Conservation (phyloP, 1,140 invertebrate genomes). For the Drosophila pruinosa region DNA sequence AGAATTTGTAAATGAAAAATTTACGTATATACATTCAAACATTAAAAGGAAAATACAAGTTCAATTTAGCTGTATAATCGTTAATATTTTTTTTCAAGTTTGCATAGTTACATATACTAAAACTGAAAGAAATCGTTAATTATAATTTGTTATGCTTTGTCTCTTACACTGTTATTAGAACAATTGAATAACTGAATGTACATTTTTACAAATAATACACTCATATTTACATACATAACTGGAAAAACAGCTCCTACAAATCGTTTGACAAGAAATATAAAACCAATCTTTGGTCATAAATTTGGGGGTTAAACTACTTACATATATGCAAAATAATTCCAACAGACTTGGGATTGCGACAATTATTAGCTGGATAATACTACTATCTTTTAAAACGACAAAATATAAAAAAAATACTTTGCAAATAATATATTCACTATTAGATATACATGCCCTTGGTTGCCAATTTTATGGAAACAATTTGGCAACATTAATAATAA, state of each 20-base stretch:
- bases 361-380: constrained; percentile 9
- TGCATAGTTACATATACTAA: constrained; percentile 23
- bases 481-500: constrained; percentile 55
- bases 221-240: constrained; percentile 39
- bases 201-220: constrained; percentile 28
- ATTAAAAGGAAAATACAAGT: constrained; percentile 44
- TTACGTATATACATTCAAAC: constrained; percentile 1
- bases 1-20: constrained; percentile 21
- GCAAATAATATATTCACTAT: constrained; percentile 1
- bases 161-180: constrained; percentile 78
- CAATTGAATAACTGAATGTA: constrained; percentile 73
- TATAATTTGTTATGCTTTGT: constrained; percentile 77
- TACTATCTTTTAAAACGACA: background rate
- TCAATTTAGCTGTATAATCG: constrained; percentile 63
- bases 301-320: background rate
- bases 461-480: constrained; percentile 42
- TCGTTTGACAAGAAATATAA: background rate
- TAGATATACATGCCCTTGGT: constrained; percentile 9
- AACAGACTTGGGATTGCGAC: background rate
- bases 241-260: background rate
- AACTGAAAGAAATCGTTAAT: constrained; percentile 47
- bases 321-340: background rate
- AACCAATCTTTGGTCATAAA: background rate
- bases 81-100: constrained; percentile 3
- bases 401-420: background rate